Evolutionary conservation across 1,140 invertebrate genomes (phyloP).

Genomic region (Rhysida immarginata): DNA sequence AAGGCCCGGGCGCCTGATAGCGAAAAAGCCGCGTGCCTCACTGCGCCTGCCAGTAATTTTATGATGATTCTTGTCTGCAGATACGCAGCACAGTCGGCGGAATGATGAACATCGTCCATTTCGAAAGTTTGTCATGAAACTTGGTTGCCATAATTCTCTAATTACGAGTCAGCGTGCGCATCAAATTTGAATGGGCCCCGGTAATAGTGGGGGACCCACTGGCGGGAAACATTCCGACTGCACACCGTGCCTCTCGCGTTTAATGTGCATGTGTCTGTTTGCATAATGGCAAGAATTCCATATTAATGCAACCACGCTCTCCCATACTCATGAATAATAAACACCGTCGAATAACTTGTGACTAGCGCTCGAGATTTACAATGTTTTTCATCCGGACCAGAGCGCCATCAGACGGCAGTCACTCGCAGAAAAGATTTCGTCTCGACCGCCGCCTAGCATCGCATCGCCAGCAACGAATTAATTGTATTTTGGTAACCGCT

Average conservation of each 20-base stretch:
- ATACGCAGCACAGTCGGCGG: not conserved
- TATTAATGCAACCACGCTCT: not conserved
- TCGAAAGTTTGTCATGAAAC: not conserved
- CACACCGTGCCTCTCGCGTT: not conserved
- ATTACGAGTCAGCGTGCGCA: not conserved
- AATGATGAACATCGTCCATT: not conserved
- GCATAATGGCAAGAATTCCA: constrained; percentile 4
- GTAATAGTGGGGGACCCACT: not conserved
- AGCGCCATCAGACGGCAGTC: too few relatives aligned
- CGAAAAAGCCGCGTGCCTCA: too few relatives aligned
- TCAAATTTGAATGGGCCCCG: not conserved
- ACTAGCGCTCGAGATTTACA: not conserved
- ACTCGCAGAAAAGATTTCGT: not conserved
- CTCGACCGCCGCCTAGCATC: not conserved
- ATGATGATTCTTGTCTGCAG: not conserved
- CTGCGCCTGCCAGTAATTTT: too few relatives aligned
- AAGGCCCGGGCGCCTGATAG: too few relatives aligned
- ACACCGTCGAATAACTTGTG: not conserved
- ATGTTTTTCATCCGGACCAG: constrained; percentile 4
- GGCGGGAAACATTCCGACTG: not conserved
- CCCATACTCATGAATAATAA: constrained; percentile 4
- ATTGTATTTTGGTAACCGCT: not conserved
- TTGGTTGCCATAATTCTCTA: constrained; percentile 1
- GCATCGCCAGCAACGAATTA: too few relatives aligned
- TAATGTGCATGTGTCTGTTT: constrained; percentile 3